Evolutionary conservation across 2,888 invertebrate genomes (phyloP), one percentile per base, ranked within the genome.

Genomic region (Sinohyriopsis cumingii): DNA sequence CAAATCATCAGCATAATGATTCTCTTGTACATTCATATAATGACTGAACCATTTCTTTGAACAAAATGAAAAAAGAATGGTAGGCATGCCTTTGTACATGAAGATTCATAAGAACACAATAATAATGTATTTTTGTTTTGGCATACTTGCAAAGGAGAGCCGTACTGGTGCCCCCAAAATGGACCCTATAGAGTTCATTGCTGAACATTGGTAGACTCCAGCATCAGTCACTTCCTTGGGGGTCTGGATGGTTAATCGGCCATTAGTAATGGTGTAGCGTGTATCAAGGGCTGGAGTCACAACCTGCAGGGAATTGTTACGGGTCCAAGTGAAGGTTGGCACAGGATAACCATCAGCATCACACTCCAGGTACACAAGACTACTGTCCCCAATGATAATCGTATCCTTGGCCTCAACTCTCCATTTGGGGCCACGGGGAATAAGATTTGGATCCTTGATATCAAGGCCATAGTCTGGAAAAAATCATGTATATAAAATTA

Each of bases 131-230:
- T 19, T 19, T 5, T 25, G n/a, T 28, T 15, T 45, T 5, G 6
- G 69, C 84, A 79, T 71, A 87, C 86, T 79, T 71, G 86, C 87
- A 82, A 88, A 88, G 9, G 79, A 81, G 2, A 89, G 77, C n/a
- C 77, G 76, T 0, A 77, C 83, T 18, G 75, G 75, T 45, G 75
- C 71, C 57, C 85, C 84, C 20, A 84, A 65, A 20, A 86, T 80
- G 0, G 72, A 73, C 7, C 89, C 89, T 66, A 75, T 82, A n/a
- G 75, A 33, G 73, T 88, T 89, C 9, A 67, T 61, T 1, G 84
- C 87, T 22, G 65, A 70, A 67, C 89, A 89, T 70, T 85, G 84
- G 71, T 88, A 89, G n/a, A 75, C 65, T 0, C 83, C 85, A 18
- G 82, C 83, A 76, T 88, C 87, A 4, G 61, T 18, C 0, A 69